phyloP scores from a whole-genome alignment of 2,888 invertebrate species.

The Tipula lateralis region DNA sequence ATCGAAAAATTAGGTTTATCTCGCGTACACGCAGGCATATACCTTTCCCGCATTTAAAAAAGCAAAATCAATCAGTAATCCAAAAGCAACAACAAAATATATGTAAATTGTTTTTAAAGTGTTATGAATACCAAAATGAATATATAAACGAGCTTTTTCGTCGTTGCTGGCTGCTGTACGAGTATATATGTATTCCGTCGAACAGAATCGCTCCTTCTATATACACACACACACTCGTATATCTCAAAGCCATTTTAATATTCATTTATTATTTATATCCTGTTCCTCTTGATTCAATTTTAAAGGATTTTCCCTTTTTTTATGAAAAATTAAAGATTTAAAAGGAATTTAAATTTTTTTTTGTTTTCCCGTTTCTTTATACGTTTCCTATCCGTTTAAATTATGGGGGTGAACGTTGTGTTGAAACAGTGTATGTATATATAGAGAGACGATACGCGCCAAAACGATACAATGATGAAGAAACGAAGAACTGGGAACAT shows the following conservation, averaged over 20 bases:
- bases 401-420: neutral
- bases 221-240: neutral
- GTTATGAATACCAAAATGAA: neutral
- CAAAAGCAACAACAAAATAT: neutral
- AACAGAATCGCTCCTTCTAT: too few relatives aligned
- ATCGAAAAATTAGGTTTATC: neutral
- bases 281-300: constrained; percentile 24
- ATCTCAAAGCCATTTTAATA: neutral
- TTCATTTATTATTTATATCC: constrained; percentile 19
- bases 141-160: neutral
- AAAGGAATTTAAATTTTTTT: neutral
- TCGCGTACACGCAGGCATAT: neutral
- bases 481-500: neutral
- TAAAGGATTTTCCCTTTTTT: neutral
- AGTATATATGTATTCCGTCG: too few relatives aligned
- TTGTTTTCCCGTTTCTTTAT: neutral
- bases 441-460: too few relatives aligned
- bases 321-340: constrained; percentile 19
- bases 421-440: neutral
- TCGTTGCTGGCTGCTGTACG: too few relatives aligned
- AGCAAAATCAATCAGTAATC: neutral
- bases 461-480: neutral
- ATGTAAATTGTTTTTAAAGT: neutral
- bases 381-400: neutral
- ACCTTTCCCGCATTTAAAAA: neutral